These are phyloP conservation scores for Torymus tubicola DNA, from an alignment of 2,888 invertebrate species.

Conservation along the genomic window DNA sequence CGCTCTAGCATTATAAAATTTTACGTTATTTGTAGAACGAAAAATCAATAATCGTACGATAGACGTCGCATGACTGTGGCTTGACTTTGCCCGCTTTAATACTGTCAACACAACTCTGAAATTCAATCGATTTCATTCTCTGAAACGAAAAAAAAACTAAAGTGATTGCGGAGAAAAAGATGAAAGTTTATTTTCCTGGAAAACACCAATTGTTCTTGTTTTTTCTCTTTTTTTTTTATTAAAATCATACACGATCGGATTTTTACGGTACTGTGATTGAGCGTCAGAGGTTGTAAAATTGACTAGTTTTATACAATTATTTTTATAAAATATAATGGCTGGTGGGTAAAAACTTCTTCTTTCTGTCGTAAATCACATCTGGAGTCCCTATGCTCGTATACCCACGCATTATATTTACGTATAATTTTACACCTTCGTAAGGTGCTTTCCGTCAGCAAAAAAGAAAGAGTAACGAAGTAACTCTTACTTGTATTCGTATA, in stretches of 20 bases:
- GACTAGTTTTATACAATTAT: conserved; percentile 77
- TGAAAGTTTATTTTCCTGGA: conserved; percentile 52
- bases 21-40: conserved; percentile 46
- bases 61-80: conserved; percentile 70
- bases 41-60: conserved; percentile 37
- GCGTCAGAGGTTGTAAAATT: conserved; percentile 75
- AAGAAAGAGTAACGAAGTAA: conserved; percentile 36
- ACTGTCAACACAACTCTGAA: conserved; percentile 74
- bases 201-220: conserved; percentile 35
- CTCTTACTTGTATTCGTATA: conserved; percentile 36
- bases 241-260: conserved; percentile 60
- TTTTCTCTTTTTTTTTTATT: conserved; percentile 35
- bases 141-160: conserved; percentile 39
- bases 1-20: conserved; percentile 50
- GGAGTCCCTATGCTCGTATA: conserved; percentile 30
- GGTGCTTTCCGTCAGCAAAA: conserved; percentile 46
- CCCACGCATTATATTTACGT: conserved; percentile 43
- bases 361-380: conserved; percentile 27
- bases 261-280: conserved; percentile 72
- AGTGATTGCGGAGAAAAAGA: conserved; percentile 32
- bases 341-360: conserved; percentile 64
- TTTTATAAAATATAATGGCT: conserved; percentile 74
- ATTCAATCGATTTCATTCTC: conserved; percentile 67
- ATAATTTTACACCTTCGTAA: conserved; percentile 31
- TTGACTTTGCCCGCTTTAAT: conserved; percentile 73